Evolutionary conservation across 2,797 vertebrate species (phyloP).

Genomic region (Ptychadena robeensis): DNA sequence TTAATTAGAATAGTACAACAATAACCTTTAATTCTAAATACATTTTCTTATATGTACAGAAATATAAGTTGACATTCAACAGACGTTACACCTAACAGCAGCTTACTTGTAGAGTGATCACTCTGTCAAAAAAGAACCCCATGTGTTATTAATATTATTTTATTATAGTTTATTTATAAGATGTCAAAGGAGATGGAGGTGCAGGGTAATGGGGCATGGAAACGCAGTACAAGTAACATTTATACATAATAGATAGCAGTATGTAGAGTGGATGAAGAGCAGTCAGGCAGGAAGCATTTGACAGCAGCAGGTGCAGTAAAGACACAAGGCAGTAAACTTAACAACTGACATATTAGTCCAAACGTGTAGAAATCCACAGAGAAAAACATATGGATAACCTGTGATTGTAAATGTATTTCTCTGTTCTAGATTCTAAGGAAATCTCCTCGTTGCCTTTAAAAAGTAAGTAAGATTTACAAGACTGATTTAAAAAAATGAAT

Average conservation of each 20-base stretch:
- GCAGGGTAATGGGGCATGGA: slow-evolving; percentile 52
- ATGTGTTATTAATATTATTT: slow-evolving; percentile 56
- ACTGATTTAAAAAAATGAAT: not conserved
- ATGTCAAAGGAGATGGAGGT: slow-evolving; percentile 13
- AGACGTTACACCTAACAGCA: not conserved
- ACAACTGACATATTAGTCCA: not conserved
- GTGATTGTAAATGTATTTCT: slow-evolving; percentile 2
- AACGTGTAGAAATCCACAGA: not conserved
- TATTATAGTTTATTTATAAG: slow-evolving; percentile 31
- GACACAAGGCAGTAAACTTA: not conserved
- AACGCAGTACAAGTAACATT: slow-evolving; percentile 50
- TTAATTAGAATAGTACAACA: not conserved
- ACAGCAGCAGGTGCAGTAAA: slow-evolving; percentile 18
- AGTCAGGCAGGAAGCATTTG: slow-evolving; percentile 37
- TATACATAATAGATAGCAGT: slow-evolving; percentile 57
- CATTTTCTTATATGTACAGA: not conserved
- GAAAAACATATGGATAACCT: not conserved
- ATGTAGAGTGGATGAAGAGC: slow-evolving; percentile 25
- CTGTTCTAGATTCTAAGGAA: slow-evolving; percentile 74
- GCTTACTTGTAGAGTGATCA: not conserved
- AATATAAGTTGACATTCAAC: not conserved
- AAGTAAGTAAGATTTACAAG: slow-evolving; percentile 79
- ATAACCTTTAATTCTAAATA: not conserved
- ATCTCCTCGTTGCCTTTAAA: slow-evolving; percentile 76
- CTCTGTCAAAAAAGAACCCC: slow-evolving; percentile 41